phyloP scores from a whole-genome alignment of 1,140 invertebrate genomes.

The Drusus annulatus region DNA sequence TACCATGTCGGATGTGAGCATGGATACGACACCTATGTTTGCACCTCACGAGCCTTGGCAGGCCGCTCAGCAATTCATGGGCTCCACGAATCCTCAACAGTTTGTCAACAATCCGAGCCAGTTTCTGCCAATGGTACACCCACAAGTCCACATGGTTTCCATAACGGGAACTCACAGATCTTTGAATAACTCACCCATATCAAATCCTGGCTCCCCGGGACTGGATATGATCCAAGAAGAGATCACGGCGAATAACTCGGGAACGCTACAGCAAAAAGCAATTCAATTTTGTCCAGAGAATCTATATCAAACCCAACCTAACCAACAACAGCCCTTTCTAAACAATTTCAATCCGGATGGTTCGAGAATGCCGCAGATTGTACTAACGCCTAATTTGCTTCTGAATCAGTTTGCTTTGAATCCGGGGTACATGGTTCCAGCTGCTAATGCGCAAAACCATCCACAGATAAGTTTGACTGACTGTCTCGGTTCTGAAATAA shows the following conservation, averaged over 20 bases:
- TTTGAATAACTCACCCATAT: conserved; percentile 74
- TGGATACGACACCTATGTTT: conserved; percentile 51
- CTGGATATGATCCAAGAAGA: conserved; percentile 93
- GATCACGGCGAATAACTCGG: conserved; percentile 67
- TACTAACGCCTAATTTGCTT: conserved; percentile 35
- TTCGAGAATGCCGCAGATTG: conserved; percentile 45
- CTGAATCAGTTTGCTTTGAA: conserved; percentile 7
- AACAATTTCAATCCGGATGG: conserved; percentile 24
- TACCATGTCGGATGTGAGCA: conserved; percentile 48
- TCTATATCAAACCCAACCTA: conserved; percentile 21
- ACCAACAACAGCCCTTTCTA: conserved; percentile 36
- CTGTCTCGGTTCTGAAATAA: conserved; percentile 87
- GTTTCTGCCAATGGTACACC: conserved; percentile 61
- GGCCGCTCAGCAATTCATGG: conserved; percentile 34
- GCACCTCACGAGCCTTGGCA: conserved; percentile 36
- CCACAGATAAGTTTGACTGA: conserved; percentile 94
- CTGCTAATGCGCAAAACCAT: conserved; percentile 62
- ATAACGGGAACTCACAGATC: conserved; percentile 68
- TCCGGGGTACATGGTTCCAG: conserved; percentile 39
- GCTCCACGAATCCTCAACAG: conserved; percentile 17
- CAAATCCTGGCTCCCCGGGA: conserved; percentile 77
- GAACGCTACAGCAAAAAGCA: conserved; percentile 40
- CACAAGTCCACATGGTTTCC: conserved; percentile 66
- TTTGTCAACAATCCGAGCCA: conserved; percentile 24
- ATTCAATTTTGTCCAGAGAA: conserved; percentile 36